These are phyloP conservation scores for Apamea monoglypha DNA, from an alignment of 2,888 invertebrate genomes.

Conservation along the genomic window DNA sequence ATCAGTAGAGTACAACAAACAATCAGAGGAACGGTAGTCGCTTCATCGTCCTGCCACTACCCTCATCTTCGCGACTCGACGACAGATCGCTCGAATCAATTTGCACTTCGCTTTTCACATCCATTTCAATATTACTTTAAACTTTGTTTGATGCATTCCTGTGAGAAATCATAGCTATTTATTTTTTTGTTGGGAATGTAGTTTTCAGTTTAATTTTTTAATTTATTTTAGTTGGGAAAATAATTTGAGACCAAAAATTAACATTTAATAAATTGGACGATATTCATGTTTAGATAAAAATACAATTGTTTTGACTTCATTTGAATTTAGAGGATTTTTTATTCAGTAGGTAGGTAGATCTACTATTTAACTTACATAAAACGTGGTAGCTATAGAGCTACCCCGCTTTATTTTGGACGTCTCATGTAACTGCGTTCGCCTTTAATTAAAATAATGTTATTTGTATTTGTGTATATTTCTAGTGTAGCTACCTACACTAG, in stretches of 20 bases:
- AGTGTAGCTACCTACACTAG: background rate
- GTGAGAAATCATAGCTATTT: conserved; percentile 12
- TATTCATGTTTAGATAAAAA: background rate
- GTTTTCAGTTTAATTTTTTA: background rate
- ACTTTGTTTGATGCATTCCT: conserved; percentile 55
- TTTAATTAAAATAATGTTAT: background rate
- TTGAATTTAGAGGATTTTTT: background rate
- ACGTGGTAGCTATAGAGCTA: background rate
- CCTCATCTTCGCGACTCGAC: conserved; percentile 67
- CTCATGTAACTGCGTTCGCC: background rate
- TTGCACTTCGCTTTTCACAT: conserved; percentile 68
- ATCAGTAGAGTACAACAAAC: conserved; percentile 65
- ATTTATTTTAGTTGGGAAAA: background rate
- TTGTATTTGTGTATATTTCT: background rate
- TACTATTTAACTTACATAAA: background rate
- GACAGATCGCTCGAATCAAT: conserved; percentile 73
- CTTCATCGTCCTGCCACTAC: conserved; percentile 60
- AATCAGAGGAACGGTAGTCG: conserved; percentile 60
- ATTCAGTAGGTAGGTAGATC: background rate
- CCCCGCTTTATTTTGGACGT: background rate
- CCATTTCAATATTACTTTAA: conserved; percentile 60
- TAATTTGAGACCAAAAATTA: too few relatives aligned
- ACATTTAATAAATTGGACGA: background rate
- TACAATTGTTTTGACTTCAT: background rate
- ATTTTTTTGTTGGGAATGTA: background rate